Conservation (phyloP, 2,797 vertebrate species). For the Oryzias dopingdopingensis region DNA sequence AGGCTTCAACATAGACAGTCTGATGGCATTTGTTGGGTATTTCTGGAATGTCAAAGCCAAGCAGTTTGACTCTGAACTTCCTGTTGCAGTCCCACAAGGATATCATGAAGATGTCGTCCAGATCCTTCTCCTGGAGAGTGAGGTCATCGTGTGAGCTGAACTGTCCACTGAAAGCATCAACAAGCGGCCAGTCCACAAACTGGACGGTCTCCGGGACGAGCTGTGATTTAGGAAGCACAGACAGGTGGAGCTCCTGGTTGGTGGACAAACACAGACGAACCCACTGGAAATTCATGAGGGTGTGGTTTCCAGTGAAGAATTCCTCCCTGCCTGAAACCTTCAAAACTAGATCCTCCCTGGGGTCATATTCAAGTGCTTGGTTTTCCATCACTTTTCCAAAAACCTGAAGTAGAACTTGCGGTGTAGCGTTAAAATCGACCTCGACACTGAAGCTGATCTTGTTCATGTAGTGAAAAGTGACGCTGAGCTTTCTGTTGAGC, state of each 20-base stretch:
- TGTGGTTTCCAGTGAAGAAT: conserved; percentile 66
- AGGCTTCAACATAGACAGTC: conserved; percentile 70
- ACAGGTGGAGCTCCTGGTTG: conserved; percentile 70
- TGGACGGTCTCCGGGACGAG: conserved; percentile 58
- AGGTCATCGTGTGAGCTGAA: conserved; percentile 76
- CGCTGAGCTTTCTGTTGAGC: conserved; percentile 45
- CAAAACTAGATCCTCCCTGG: conserved; percentile 51
- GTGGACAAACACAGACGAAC: conserved; percentile 76
- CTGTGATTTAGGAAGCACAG: conserved; percentile 60
- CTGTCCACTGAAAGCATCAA: conserved; percentile 76
- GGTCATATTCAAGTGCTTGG: conserved; percentile 29
- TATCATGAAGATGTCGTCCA: conserved; percentile 79
- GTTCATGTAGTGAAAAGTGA: conserved; percentile 65
- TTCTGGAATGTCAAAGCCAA: conserved; percentile 78
- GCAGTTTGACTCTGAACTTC: conserved; percentile 77
- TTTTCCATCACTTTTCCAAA: conserved; percentile 44
- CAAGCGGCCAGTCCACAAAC: conserved; percentile 69
- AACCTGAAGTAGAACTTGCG: conserved; percentile 41
- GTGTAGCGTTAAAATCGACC: conserved; percentile 32
- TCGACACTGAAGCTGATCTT: conserved; percentile 62
- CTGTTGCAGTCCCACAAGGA: conserved; percentile 82
- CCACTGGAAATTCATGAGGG: conserved; percentile 74
- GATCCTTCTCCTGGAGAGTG: conserved; percentile 63
- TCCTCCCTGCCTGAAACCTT: conserved; percentile 80
- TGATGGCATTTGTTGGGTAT: conserved; percentile 68